These are phyloP conservation scores for Hemicentrotus pulcherrimus DNA, from an alignment of 35 echinoderm and acorn worm species.

Conservation along the genomic window DNA sequence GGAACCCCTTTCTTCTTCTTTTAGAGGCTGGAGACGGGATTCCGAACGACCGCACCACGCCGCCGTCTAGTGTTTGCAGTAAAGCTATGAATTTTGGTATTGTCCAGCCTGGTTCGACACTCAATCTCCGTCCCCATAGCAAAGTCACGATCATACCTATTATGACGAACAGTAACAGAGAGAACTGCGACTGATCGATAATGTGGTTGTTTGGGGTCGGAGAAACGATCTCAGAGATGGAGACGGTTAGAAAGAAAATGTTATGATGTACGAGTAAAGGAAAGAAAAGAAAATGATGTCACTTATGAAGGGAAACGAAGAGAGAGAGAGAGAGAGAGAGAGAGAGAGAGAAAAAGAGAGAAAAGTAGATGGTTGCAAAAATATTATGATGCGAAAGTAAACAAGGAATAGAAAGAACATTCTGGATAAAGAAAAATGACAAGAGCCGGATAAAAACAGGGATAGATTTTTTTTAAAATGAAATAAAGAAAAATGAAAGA, in stretches of 20 bases:
- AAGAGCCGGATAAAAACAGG: too few relatives aligned
- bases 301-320: not conserved
- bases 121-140: constrained; percentile 37
- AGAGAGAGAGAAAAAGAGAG: constrained; percentile 2
- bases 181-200: not conserved
- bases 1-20: not conserved
- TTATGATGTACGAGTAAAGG: not conserved
- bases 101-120: not conserved
- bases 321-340: not conserved
- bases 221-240: not conserved
- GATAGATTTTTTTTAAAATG: too few relatives aligned
- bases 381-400: not conserved
- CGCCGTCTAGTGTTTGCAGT: constrained; percentile 18
- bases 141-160: constrained; percentile 37
- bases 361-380: not conserved
- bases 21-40: not conserved
- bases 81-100: constrained; percentile 22
- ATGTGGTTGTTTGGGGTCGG: not conserved
- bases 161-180: not conserved
- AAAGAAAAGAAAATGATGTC: not conserved
- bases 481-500: not conserved
- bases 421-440: not conserved
- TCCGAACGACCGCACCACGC: constrained; percentile 22
- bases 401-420: not conserved
- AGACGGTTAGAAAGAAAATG: not conserved